Conservation (phyloP, 2,113 vertebrate species). For the Corythornis vintsioides region DNA sequence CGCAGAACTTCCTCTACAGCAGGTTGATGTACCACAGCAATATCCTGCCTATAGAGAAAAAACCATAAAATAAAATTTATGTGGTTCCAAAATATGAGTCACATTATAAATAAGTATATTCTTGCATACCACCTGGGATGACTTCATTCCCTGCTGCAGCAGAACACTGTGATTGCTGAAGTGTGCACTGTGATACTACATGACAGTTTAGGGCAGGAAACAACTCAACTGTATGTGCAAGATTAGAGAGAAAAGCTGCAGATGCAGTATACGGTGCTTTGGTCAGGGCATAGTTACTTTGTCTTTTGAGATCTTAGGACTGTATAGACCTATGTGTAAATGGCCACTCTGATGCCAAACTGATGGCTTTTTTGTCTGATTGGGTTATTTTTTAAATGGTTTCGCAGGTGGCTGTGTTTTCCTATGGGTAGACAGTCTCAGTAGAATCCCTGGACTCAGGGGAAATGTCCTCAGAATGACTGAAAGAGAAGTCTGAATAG, state of each 20-base stretch:
- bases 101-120: neutral
- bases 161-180: neutral
- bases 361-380: neutral
- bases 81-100: neutral
- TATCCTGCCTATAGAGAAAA: neutral
- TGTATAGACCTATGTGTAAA: neutral
- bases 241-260: neutral
- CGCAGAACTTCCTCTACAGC: neutral
- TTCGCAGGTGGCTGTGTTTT: neutral
- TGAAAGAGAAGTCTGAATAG: neutral
- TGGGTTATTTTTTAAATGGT: neutral
- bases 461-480: neutral
- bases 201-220: neutral
- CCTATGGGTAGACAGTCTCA: neutral
- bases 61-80: neutral
- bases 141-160: neutral
- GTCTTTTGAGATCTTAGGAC: neutral
- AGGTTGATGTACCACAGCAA: neutral
- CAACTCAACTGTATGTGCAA: accelerated
- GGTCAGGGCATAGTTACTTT: neutral
- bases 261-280: neutral
- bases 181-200: neutral
- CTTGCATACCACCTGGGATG: neutral
- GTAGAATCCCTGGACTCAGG: neutral
- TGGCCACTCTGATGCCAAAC: neutral